Conservation (phyloP, 92 coral and sea anemone genomes). For the Epizoanthus stellaris region DNA sequence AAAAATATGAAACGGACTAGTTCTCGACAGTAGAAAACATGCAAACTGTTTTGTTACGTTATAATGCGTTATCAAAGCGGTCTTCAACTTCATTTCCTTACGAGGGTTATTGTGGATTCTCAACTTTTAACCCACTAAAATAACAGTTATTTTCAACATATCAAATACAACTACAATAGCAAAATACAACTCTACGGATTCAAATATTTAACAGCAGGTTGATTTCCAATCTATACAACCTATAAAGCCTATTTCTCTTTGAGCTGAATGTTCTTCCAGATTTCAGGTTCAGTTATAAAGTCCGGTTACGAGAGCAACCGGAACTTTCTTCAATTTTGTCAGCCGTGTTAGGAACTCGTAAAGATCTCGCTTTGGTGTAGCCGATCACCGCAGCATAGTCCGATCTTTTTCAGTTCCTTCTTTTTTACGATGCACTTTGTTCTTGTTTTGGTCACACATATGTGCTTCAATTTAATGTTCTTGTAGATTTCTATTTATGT, state of each 20-base stretch:
- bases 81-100: background rate
- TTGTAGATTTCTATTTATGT: constrained; percentile 39
- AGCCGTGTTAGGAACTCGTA: too few relatives aligned
- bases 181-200: constrained; percentile 41
- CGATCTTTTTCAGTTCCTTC: constrained; percentile 26
- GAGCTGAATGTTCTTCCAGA: constrained; percentile 14
- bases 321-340: too few relatives aligned
- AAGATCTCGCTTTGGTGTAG: constrained; percentile 45
- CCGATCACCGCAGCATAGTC: constrained; percentile 47
- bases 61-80: background rate
- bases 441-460: constrained; percentile 29
- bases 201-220: constrained; percentile 8
- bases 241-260: background rate
- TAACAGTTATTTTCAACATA: background rate
- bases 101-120: constrained; percentile 8
- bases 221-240: background rate
- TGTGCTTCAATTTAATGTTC: background rate
- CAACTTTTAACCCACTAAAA: constrained; percentile 7
- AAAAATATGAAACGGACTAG: constrained; percentile 31
- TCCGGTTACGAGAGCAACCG: too few relatives aligned
- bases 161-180: background rate
- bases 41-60: background rate
- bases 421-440: constrained; percentile 25
- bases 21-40: constrained; percentile 30
- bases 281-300: background rate